Base-by-base conservation (phyloP, 2,797 vertebrate species). In the Synanceia verrucosa region DNA sequence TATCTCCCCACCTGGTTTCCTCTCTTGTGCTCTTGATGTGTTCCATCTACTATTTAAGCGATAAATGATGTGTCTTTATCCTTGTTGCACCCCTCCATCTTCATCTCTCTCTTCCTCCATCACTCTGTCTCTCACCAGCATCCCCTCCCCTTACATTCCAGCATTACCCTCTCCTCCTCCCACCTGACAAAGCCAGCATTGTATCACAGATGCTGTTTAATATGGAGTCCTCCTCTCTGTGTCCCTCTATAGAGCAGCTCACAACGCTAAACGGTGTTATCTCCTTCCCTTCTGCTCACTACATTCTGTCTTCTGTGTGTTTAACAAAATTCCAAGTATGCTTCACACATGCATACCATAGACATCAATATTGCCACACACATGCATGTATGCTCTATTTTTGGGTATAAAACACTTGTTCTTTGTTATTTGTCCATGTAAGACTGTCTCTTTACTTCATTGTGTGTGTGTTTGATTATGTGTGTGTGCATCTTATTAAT, bases 131-230 rank as follows among this genome's bases (percentile, higher is more conserved):
- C 57, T 69, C 50, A 14, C 70, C 48, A 14, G 44, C 69, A 62
- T 73, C 67, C 66, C 85, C 89, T 79, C 84, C 87, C 83, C 79
- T 88, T 57, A 82, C 88, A 92, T 92, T 93, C 91, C 92, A 85
- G 74, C 44, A 12, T 79, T 44, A 73, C 70, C 78, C 70, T 88
- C 81, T 88, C 87, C 90, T 86, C 89, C 89, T 90, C 88, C 91
- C 85, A 93, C 92, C 90, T 93, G 90, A 94, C 93, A 94, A 93
- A 92, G 92, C 89, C 86, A 59, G 85, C 90, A 91, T 93, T 94
- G 93, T 94, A 81, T 88, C 79, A 51, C 76, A 78, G 86, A 84
- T 84, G 85, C 89, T 88, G 85, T 86, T 91, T 91, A 88, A 92
- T 89, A 90, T 86, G 88, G 88, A 91, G 83, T 85, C 81, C 83